Conservation (phyloP, 2,113 vertebrate genomes). For the Grus americana region DNA sequence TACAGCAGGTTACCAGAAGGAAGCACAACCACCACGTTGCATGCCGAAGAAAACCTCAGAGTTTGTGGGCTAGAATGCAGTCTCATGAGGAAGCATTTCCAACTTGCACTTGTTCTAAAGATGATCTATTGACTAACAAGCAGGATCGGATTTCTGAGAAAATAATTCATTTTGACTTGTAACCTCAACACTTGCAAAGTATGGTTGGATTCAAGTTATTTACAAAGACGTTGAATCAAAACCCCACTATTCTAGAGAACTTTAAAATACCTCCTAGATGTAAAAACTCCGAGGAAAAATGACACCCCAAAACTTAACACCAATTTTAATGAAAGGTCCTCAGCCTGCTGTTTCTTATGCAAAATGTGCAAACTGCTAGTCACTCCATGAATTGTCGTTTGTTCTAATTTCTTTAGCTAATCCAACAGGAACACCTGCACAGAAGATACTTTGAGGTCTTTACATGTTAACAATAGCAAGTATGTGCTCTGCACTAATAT, state of each 20-base stretch:
- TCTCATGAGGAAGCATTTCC: not conserved
- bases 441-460: not conserved
- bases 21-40: not conserved
- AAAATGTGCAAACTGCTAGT: not conserved
- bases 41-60: fast-evolving
- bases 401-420: not conserved
- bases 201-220: not conserved
- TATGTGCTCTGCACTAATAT: not conserved
- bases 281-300: not conserved
- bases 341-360: not conserved
- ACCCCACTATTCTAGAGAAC: fast-evolving
- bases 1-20: not conserved
- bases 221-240: not conserved
- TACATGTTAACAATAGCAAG: not conserved
- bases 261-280: not conserved
- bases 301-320: not conserved
- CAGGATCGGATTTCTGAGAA: not conserved
- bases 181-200: not conserved
- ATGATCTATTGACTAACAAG: not conserved
- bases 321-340: not conserved
- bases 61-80: no score
- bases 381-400: not conserved
- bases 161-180: not conserved
- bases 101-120: not conserved
- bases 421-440: not conserved